Evolutionary conservation across 1,140 invertebrate genomes (phyloP).

Genomic region (Pentalonia nigronervosa): DNA sequence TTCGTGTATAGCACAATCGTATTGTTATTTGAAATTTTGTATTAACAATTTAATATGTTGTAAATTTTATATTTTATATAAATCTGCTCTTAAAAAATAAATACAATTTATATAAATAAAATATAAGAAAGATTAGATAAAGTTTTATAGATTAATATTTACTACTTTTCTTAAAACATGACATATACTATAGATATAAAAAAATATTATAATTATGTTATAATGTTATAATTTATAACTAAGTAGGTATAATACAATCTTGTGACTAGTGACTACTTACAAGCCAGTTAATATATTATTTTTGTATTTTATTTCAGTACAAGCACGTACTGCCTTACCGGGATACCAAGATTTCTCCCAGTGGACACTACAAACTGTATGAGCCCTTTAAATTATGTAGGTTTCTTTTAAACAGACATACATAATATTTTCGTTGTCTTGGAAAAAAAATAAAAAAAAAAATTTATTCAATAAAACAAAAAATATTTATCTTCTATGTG

Average conservation of each 20-base stretch:
- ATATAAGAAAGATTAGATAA: no score
- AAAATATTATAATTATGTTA: not conserved
- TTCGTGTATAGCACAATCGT: not conserved
- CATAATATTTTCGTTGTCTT: not conserved
- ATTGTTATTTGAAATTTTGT: not conserved
- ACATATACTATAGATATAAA: not conserved
- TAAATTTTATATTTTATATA: not conserved
- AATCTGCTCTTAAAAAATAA: not conserved
- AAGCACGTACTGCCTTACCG: not conserved
- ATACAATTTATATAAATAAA: not conserved
- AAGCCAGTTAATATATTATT: not conserved
- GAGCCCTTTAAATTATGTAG: not conserved
- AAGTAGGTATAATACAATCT: not conserved
- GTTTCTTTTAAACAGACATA: constrained; percentile 5
- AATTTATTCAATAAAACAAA: constrained; percentile 1
- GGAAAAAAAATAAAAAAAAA: not conserved
- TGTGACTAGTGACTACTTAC: not conserved
- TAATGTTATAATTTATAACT: not conserved
- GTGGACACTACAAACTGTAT: not conserved
- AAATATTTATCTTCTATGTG: not conserved
- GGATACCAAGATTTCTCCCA: not conserved
- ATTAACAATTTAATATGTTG: not conserved
- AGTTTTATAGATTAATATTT: not conserved
- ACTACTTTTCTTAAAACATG: not conserved
- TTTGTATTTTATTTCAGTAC: constrained; percentile 5